Conservation (phyloP, 2,113 vertebrate species). For the Dasypus novemcinctus region DNA sequence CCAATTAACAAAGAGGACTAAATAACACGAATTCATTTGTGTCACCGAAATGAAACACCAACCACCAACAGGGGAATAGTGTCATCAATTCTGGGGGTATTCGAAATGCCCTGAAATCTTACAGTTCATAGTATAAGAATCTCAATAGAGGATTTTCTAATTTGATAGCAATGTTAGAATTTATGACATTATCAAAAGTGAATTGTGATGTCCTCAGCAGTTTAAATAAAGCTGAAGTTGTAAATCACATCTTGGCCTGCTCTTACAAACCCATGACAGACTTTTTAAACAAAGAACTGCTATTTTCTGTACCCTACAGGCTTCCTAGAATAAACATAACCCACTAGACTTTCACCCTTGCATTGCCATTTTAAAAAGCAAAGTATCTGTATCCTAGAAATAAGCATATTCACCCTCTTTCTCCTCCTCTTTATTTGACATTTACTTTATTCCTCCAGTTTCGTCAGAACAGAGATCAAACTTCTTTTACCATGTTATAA, state of each 20-base stretch:
- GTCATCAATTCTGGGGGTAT: background rate
- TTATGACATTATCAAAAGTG: background rate
- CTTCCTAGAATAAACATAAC: conserved; percentile 41
- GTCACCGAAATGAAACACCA: background rate
- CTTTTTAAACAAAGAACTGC: background rate
- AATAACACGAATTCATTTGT: background rate
- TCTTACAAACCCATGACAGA: background rate
- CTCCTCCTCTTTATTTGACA: too few relatives aligned
- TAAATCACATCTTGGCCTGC: background rate
- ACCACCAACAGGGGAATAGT: background rate
- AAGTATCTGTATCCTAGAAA: conserved; percentile 19
- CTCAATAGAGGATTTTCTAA: background rate
- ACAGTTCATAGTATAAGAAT: background rate
- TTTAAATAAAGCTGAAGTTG: background rate
- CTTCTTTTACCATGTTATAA: background rate
- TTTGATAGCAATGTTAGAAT: background rate
- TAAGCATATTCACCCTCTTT: background rate
- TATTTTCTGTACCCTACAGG: background rate
- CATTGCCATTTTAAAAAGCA: background rate
- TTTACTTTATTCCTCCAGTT: too few relatives aligned
- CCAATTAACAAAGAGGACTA: background rate
- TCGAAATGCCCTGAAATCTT: background rate
- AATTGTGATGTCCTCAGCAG: background rate
- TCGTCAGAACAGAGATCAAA: too few relatives aligned
- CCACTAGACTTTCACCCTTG: conserved; percentile 4